These are phyloP conservation scores for Orthosia incerta DNA, from an alignment of 2,888 invertebrate genomes.

Conservation along the genomic window DNA sequence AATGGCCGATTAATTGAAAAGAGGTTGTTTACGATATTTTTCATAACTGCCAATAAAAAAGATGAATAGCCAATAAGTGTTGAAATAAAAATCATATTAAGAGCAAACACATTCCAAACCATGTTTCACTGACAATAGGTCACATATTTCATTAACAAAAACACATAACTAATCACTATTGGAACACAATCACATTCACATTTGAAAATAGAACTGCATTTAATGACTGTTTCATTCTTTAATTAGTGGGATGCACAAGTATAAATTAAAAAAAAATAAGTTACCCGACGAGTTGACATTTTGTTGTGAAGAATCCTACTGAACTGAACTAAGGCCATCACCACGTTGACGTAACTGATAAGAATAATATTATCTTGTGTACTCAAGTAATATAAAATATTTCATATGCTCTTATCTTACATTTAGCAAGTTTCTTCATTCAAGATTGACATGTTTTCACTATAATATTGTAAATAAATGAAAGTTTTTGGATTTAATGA, in stretches of 20 bases:
- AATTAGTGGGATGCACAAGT: slow-evolving; percentile 48
- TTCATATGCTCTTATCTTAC: slow-evolving; percentile 69
- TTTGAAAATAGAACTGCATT: slow-evolving; percentile 56
- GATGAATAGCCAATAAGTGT: slow-evolving; percentile 31
- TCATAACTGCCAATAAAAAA: slow-evolving; percentile 31
- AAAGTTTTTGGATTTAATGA: slow-evolving; percentile 28
- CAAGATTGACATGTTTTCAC: slow-evolving; percentile 67
- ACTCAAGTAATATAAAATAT: slow-evolving; percentile 73
- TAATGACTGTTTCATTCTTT: slow-evolving; percentile 44
- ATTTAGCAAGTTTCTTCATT: slow-evolving; percentile 71
- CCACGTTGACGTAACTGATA: slow-evolving; percentile 84
- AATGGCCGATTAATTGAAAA: slow-evolving; percentile 38
- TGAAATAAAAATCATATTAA: slow-evolving; percentile 27
- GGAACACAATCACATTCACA: slow-evolving; percentile 60
- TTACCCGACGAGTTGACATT: slow-evolving; percentile 89
- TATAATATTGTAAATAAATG: slow-evolving; percentile 45
- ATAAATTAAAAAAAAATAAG: slow-evolving; percentile 66
- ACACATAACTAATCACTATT: slow-evolving; percentile 52
- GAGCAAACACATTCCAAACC: slow-evolving; percentile 59
- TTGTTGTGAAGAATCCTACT: slow-evolving; percentile 82
- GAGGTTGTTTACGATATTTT: slow-evolving; percentile 23
- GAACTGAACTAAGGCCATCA: slow-evolving; percentile 83
- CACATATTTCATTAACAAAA: slow-evolving; percentile 51
- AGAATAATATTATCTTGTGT: slow-evolving; percentile 82
- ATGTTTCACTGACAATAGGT: slow-evolving; percentile 32